phyloP scores from a whole-genome alignment of 2,113 vertebrate genomes.

The Albula glossodonta region DNA sequence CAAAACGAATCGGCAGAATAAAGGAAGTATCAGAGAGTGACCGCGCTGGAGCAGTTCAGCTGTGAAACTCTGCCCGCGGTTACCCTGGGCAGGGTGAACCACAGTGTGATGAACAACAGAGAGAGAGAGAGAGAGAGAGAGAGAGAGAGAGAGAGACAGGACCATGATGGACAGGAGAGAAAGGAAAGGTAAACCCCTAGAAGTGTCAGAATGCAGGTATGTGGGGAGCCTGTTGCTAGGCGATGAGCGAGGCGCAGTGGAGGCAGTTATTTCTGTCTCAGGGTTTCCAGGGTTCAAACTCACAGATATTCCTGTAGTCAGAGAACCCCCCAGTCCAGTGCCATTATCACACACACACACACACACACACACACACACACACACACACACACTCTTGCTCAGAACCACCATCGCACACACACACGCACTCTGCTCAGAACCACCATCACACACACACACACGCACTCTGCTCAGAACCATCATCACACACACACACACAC shows the following conservation, averaged over 20 bases:
- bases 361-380: not conserved
- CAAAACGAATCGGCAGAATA: not conserved
- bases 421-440: not conserved
- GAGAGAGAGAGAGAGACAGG: not conserved
- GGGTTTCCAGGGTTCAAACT: conserved; percentile 43
- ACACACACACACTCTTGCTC: not conserved
- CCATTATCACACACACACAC: conserved; percentile 16
- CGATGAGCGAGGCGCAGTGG: conserved; percentile 43
- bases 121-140: not conserved
- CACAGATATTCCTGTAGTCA: conserved; percentile 48
- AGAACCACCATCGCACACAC: conserved; percentile 11
- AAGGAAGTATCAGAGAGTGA: not conserved
- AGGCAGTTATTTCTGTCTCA: conserved; percentile 51
- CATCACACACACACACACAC: not conserved
- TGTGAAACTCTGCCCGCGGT: not conserved
- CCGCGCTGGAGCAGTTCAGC: not conserved
- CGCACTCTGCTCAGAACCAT: not conserved
- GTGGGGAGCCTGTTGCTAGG: conserved; percentile 48
- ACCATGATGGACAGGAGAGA: not conserved
- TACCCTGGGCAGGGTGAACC: not conserved
- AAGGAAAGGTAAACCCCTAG: conserved; percentile 11
- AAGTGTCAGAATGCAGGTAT: conserved; percentile 37
- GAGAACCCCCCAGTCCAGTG: conserved; percentile 36
- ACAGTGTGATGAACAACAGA: not conserved
- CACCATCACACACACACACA: not conserved